Percentiles rank a stretch among this genome's conserved stretches.
phyloP scores from a whole-genome alignment of 2,113 vertebrate genomes.

The Kobus ellipsiprymnus region DNA sequence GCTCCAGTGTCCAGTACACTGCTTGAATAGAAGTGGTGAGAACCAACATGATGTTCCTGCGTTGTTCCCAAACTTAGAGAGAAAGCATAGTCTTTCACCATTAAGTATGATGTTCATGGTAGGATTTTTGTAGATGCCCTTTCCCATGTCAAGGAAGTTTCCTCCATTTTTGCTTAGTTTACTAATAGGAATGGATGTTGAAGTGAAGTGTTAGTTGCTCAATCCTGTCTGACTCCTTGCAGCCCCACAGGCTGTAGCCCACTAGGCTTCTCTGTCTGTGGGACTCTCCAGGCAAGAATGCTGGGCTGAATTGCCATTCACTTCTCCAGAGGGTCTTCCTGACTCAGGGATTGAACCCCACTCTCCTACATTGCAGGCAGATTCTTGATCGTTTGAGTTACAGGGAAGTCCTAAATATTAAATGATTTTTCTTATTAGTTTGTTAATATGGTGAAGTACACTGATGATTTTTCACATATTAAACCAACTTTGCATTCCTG shows the following conservation, averaged over 20 bases:
- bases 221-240: not conserved
- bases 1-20: not conserved
- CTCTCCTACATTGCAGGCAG: not conserved
- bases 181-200: not conserved
- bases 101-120: not conserved
- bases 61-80: not conserved
- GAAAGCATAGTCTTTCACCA: not conserved
- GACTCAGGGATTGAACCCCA: not conserved
- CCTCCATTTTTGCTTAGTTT: not conserved
- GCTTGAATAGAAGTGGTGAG: not conserved
- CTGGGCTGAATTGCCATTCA: not conserved
- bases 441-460: not conserved
- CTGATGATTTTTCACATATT: slow-evolving; percentile 14
- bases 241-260: not conserved
- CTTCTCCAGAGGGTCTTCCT: not conserved
- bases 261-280: not conserved
- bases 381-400: not conserved
- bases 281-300: not conserved
- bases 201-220: not conserved
- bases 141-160: not conserved
- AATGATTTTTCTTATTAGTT: not conserved
- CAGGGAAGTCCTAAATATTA: not conserved
- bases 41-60: not conserved
- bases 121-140: not conserved
- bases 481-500: not conserved